phyloP scores from a whole-genome alignment of 2,888 invertebrate species.

The Masnerella sp. region DNA sequence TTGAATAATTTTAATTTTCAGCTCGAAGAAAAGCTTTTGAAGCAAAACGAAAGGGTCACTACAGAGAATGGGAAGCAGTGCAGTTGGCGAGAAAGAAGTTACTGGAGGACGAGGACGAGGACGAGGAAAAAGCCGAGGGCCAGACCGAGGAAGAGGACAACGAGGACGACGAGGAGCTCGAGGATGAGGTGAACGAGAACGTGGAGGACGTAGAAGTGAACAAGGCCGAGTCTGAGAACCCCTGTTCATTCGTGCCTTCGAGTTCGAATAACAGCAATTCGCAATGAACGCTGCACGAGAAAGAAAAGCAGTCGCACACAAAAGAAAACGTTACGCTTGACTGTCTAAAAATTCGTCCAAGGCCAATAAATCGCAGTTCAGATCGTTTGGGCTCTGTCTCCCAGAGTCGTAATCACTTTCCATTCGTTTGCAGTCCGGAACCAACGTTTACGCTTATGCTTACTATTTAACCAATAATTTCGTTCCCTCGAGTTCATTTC shows the following conservation, averaged over 20 bases:
- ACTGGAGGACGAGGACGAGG: slow-evolving; percentile 93
- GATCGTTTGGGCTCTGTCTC: slow-evolving; percentile 41
- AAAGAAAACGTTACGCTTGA: slow-evolving; percentile 59
- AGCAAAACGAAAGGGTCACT: slow-evolving; percentile 96
- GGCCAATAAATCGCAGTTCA: slow-evolving; percentile 56
- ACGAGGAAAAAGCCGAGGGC: slow-evolving; percentile 80
- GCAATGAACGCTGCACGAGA: slow-evolving; percentile 62
- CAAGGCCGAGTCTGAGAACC: slow-evolving; percentile 65
- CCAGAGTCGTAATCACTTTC: slow-evolving; percentile 9
- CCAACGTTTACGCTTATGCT: slow-evolving; percentile 29
- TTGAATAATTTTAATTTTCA: no score
- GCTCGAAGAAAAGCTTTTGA: slow-evolving; percentile 90
- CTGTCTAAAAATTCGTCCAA: slow-evolving; percentile 61
- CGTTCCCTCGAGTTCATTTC: slow-evolving; percentile 13
- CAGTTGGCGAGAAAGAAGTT: slow-evolving; percentile 93
- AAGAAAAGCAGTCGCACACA: slow-evolving; percentile 15
- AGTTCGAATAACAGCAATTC: slow-evolving; percentile 70
- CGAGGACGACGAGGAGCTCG: slow-evolving; percentile 57
- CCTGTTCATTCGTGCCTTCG: slow-evolving; percentile 75
- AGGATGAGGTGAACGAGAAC: slow-evolving; percentile 59
- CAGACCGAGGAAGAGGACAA: slow-evolving; percentile 62
- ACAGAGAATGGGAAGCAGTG: slow-evolving; percentile 97
- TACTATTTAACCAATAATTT: no score
- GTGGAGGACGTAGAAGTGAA: slow-evolving; percentile 42
- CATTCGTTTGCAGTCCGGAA: no score